Conservation (phyloP, 2,113 vertebrate species). For the Hypanus sabinus region DNA sequence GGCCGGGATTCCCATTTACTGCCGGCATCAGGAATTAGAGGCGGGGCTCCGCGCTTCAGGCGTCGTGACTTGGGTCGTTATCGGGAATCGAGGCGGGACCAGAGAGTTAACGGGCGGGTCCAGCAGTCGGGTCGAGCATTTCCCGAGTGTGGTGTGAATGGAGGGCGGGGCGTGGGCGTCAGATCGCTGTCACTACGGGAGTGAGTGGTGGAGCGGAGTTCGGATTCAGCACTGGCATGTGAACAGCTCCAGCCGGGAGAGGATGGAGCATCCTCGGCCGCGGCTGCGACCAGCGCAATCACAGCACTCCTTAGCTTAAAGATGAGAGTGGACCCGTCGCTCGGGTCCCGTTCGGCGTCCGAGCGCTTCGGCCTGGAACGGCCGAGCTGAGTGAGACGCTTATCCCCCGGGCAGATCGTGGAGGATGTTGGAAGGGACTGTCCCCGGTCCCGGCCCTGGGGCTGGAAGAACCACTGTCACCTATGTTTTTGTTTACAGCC, state of each 20-base stretch:
- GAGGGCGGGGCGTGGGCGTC: neutral
- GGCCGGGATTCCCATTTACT: no score
- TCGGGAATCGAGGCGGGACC: no score
- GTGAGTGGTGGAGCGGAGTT: neutral
- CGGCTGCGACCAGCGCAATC: constrained; percentile 4
- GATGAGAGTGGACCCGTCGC: neutral
- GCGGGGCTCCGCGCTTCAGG: no score
- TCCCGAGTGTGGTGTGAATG: neutral
- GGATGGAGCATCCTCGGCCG: constrained; percentile 23
- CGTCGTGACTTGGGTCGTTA: no score
- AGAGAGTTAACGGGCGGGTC: neutral
- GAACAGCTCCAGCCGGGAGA: constrained; percentile 19
- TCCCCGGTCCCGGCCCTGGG: neutral
- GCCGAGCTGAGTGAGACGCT: constrained; percentile 19
- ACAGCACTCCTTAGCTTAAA: neutral
- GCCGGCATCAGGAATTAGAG: no score
- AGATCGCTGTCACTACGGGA: neutral
- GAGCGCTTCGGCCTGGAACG: neutral
- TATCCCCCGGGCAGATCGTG: neutral
- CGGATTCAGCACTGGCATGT: constrained; percentile 3
- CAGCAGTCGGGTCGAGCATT: neutral
- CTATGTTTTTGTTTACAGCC: constrained; percentile 96
- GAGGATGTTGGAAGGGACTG: constrained; percentile 12
- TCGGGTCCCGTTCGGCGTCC: constrained; percentile 7
- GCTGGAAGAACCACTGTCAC: constrained; percentile 80